Evolutionary conservation across 2,113 vertebrate genomes (phyloP).

Genomic region (Ardeotis arabs): DNA sequence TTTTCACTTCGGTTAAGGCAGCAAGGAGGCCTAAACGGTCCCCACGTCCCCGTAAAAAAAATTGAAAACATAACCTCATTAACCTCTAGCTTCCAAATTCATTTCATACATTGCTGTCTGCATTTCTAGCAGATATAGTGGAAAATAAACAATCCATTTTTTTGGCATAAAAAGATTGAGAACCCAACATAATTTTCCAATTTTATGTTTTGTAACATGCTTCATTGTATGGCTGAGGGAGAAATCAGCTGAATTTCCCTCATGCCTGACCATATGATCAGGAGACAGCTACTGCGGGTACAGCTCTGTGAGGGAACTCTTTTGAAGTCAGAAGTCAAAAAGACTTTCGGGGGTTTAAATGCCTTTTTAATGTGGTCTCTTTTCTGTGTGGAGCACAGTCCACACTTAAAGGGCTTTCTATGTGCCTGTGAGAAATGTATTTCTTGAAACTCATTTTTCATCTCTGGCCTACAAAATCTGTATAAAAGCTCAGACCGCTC

Average conservation of each 20-base stretch:
- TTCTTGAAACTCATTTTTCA: slow-evolving; percentile 40
- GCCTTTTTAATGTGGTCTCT: slow-evolving; percentile 63
- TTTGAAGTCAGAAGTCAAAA: slow-evolving; percentile 57
- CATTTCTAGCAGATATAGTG: not conserved
- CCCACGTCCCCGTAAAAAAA: not conserved
- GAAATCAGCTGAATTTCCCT: slow-evolving; percentile 56
- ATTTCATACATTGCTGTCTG: not conserved
- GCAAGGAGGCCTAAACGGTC: not conserved
- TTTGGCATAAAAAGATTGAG: not conserved
- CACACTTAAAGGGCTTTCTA: slow-evolving; percentile 33
- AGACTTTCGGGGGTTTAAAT: slow-evolving; percentile 7
- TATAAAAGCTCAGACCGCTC: not conserved
- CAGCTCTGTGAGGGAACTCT: not conserved
- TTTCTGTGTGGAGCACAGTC: slow-evolving; percentile 7
- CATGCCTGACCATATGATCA: slow-evolving; percentile 51
- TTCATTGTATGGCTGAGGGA: slow-evolving; percentile 11
- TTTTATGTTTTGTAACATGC: not conserved
- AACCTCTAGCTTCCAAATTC: not conserved
- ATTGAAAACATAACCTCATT: not conserved
- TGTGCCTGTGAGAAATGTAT: not conserved
- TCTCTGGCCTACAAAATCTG: not conserved
- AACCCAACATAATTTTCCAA: not conserved
- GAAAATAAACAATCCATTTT: slow-evolving; percentile 11
- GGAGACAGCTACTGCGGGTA: not conserved
- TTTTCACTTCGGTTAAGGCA: not conserved